A percentile compares a stretch with the other conserved stretches of the same genome.
Conservation (phyloP, 2,888 invertebrate genomes). For the Epistrophe grossulariae region DNA sequence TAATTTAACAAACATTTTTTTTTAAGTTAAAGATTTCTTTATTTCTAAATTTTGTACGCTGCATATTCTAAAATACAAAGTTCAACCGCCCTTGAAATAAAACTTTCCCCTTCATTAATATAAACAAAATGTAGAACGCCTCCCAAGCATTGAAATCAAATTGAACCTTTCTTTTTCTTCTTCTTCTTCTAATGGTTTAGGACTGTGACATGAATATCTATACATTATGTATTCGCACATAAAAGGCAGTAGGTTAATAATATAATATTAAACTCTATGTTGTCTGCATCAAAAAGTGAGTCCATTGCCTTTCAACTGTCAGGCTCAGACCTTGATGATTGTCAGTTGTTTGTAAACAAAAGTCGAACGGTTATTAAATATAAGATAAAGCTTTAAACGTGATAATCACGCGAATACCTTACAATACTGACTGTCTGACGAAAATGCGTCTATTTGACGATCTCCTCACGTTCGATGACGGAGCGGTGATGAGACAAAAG, state of each 20-base stretch:
- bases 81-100: constrained; percentile 32
- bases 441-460: constrained; percentile 19
- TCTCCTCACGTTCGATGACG: constrained; percentile 39
- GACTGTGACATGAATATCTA: neutral
- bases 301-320: constrained; percentile 13
- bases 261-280: neutral
- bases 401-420: constrained; percentile 20
- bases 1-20: too few species aligned
- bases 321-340: neutral
- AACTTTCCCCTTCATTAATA: constrained; percentile 15
- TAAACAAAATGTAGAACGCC: neutral
- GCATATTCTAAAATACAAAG: neutral
- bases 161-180: neutral
- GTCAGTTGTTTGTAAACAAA: constrained; percentile 50
- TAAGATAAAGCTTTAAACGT: constrained; percentile 1
- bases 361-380: neutral
- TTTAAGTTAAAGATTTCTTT: too few species aligned
- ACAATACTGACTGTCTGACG: neutral
- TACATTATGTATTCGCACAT: neutral
- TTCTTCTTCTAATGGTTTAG: neutral
- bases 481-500: neutral
- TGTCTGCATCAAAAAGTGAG: neutral
- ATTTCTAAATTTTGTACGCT: too few species aligned
- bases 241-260: neutral
- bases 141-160: neutral